phyloP scores from a whole-genome alignment of 2,113 vertebrate genomes.

The Capreolus pygargus region DNA sequence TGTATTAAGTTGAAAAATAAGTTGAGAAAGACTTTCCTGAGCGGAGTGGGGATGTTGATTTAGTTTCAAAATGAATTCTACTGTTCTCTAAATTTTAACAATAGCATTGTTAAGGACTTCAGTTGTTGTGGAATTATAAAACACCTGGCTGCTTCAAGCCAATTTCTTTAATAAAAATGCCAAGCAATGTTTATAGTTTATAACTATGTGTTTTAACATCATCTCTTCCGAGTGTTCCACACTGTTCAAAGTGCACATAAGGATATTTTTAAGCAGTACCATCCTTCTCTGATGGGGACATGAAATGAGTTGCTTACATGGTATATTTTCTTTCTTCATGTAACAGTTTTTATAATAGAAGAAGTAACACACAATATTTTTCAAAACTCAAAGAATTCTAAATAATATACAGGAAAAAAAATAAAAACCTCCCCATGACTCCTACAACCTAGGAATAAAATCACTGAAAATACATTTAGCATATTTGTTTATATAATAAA shows the following conservation, averaged over 20 bases:
- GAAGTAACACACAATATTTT: not conserved
- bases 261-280: not conserved
- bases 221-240: not conserved
- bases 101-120: not conserved
- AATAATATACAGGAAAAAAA: not conserved
- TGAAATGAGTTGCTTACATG: not conserved
- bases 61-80: slow-evolving; percentile 17
- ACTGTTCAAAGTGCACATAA: fast-evolving
- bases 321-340: not conserved
- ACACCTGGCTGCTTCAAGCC: not conserved
- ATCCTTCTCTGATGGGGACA: not conserved
- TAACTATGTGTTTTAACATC: not conserved
- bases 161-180: not conserved
- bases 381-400: not conserved
- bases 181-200: not conserved
- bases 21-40: not conserved
- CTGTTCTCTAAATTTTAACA: not conserved
- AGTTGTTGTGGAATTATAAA: not conserved
- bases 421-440: not conserved
- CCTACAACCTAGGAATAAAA: not conserved
- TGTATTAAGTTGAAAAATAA: slow-evolving; percentile 13
- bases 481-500: not conserved
- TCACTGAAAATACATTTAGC: not conserved
- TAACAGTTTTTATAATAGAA: not conserved
- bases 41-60: not conserved